phyloP scores from a whole-genome alignment of 1,140 invertebrate genomes.

The Nautilus pompilius region DNA sequence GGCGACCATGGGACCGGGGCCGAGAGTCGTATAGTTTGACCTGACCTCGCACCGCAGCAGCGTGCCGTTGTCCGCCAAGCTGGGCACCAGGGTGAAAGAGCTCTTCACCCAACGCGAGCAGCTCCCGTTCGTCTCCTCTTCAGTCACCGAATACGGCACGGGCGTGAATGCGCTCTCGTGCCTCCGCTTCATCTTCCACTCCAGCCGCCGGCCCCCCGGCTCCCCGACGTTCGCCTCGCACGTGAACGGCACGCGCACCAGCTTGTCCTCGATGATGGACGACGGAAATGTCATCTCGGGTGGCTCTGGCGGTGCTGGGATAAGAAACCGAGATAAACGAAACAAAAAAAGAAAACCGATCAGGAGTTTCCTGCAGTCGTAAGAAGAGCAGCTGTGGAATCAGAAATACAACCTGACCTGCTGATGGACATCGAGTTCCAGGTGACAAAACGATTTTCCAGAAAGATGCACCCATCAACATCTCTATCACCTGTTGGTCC shows the following conservation, averaged over 20 bases:
- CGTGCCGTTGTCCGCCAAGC: conserved; percentile 9
- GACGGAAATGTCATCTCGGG: conserved; percentile 11
- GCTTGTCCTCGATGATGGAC: conserved; percentile 11
- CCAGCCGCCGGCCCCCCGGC: conserved; percentile 8
- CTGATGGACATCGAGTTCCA: too few relatives aligned
- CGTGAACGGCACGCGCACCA: conserved; percentile 2
- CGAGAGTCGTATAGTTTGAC: conserved; percentile 8
- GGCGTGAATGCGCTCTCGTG: conserved; percentile 5
- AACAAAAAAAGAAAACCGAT: too few relatives aligned
- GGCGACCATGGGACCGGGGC: not conserved
- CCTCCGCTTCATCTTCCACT: conserved; percentile 5
- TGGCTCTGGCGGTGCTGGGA: conserved; percentile 13
- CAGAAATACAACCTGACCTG: too few relatives aligned
- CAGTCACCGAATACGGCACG: not conserved
- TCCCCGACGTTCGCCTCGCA: conserved; percentile 18
- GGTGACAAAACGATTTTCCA: too few relatives aligned
- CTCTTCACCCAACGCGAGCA: conserved; percentile 8
- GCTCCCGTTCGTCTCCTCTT: not conserved
- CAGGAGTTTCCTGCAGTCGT: too few relatives aligned
- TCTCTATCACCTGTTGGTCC: too few relatives aligned
- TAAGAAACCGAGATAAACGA: too few relatives aligned
- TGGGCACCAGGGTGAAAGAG: conserved; percentile 11
- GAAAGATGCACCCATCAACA: too few relatives aligned
- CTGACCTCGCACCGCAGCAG: conserved; percentile 14
- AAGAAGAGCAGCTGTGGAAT: too few relatives aligned